Evolutionary conservation across 2,113 vertebrate species (phyloP).

Genomic region (Tragelaphus scriptus): DNA sequence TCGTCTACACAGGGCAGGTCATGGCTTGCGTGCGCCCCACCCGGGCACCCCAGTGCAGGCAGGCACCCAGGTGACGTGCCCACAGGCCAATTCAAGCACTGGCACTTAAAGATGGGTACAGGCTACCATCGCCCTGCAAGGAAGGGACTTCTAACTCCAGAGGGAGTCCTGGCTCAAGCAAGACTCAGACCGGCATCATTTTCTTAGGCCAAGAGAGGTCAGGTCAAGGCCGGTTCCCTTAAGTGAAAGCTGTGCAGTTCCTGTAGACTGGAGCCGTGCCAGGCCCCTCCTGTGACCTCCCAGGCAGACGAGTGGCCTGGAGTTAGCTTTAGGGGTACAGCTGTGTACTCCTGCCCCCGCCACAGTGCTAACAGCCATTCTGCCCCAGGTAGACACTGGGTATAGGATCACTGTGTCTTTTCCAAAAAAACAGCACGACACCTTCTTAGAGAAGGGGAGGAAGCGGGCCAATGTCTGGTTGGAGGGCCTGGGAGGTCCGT

Average conservation of each 20-base stretch:
- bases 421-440: background rate
- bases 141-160: background rate
- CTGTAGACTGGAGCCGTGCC: accelerated
- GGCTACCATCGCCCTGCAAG: background rate
- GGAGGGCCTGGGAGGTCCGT: background rate
- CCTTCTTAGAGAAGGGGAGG: background rate
- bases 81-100: background rate
- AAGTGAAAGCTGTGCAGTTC: background rate
- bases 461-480: background rate
- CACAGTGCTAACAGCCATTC: accelerated
- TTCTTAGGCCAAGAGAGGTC: background rate
- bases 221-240: background rate
- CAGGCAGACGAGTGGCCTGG: background rate
- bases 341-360: accelerated
- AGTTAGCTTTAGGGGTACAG: background rate
- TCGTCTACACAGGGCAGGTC: background rate
- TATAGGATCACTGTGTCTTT: background rate
- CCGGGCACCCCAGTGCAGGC: background rate
- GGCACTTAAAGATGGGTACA: background rate
- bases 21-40: accelerated
- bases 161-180: background rate
- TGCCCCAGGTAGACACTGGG: background rate
- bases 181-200: background rate
- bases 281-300: background rate
- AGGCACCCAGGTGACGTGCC: background rate